Conservation (phyloP, 2,797 vertebrate species). For the Chrysocyon brachyurus region DNA sequence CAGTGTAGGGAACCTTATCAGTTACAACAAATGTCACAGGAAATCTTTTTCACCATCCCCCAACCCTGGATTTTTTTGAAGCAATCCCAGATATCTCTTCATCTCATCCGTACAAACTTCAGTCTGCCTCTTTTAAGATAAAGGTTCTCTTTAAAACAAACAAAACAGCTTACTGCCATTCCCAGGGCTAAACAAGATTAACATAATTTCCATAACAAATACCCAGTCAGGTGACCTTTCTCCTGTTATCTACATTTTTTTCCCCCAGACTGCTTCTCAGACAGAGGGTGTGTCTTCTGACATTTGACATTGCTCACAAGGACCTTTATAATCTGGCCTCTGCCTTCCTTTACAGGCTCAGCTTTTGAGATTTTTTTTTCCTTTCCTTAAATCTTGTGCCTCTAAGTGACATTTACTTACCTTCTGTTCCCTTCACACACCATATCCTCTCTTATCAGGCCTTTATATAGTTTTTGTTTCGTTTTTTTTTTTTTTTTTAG, state of each 20-base stretch:
- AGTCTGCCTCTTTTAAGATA: background rate
- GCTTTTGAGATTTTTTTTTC: background rate
- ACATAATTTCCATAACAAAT: background rate
- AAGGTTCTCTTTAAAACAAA: background rate
- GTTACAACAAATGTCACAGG: background rate
- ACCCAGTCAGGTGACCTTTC: background rate
- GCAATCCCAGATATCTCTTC: background rate
- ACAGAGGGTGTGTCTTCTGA: too few relatives aligned
- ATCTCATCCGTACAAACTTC: conserved; percentile 26
- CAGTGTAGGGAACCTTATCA: background rate
- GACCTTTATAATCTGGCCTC: background rate
- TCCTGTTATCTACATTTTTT: background rate
- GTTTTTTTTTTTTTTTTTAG: background rate
- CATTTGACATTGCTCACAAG: background rate
- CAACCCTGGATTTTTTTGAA: background rate
- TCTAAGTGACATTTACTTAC: background rate
- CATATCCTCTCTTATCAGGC: background rate
- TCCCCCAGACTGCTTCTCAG: background rate
- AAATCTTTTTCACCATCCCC: background rate
- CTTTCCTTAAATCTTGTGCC: background rate
- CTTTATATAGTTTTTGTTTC: background rate
- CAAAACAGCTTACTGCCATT: background rate
- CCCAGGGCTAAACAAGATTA: background rate
- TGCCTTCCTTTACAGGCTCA: background rate
- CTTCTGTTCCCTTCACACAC: background rate